Evolutionary conservation across 2,113 vertebrate species (phyloP), one percentile per base, ranked within the genome.

Genomic region (Melanostigma gelatinosum): DNA sequence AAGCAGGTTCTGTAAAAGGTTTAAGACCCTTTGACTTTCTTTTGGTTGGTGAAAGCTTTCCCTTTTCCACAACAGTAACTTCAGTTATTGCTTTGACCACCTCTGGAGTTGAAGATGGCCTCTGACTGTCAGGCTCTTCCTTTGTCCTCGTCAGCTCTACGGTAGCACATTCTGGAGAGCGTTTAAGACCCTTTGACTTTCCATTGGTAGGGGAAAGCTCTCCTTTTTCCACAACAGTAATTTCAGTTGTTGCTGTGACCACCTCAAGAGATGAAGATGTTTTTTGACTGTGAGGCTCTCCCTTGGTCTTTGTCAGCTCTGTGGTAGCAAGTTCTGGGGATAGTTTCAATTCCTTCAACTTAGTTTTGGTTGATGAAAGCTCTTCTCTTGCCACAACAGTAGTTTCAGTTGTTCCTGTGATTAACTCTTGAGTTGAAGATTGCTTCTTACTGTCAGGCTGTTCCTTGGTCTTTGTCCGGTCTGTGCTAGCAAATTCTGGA

Each of bases 311-410:
- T 46, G 11, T 29, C 3, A 22, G n/a, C 12, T 34, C 11, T 3
- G 22, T 68, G 8, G 52, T 2, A 50, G 10, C 2, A n/a, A 27
- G 4, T 27, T 72, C 63, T 60, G 27, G 50, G 1, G 61, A 60
- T 36, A 0, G 0, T 24, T 70, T 55, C 0, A 2, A 6, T 10
- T 10, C 22, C 40, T 72, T 82, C 20, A 85, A 46, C 6, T 42
- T 82, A 55, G 44, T 54, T 75, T 50, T 79, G 3, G 68, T 67
- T 63, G 80, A 72, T 44, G 82, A 85, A 46, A 73, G 5, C 22
- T 63, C 36, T 6, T 34, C 66, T 40, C 77, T 71, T 46, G 54
- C 61, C 5, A n/a, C 11, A 73, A 15, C 8, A 2, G 55, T 38
- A 11, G 10, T 58, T 65, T 76, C 8, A 58, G 52, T 58, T 44